Evolutionary conservation across 2,797 vertebrate species (phyloP).

Genomic region (Oophaga sylvatica): DNA sequence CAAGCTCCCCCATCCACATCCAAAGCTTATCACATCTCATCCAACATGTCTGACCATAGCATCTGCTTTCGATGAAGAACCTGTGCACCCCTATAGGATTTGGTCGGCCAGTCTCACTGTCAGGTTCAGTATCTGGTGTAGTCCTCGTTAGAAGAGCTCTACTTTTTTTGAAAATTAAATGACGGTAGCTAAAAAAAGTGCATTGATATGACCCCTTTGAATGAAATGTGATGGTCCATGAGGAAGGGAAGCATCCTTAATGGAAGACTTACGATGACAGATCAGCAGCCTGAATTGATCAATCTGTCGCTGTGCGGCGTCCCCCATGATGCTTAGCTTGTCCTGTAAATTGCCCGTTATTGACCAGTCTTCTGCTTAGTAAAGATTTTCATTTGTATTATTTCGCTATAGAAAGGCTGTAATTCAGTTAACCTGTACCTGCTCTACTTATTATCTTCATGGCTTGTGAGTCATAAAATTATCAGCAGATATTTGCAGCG

Average conservation of each 20-base stretch:
- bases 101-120: too few relatives aligned
- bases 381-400: constrained; percentile 15
- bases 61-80: too few relatives aligned
- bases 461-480: constrained; percentile 45
- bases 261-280: neutral
- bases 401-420: constrained; percentile 20
- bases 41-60: too few relatives aligned
- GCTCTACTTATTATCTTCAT: constrained; percentile 33
- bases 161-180: too few relatives aligned
- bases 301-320: neutral
- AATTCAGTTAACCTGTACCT: constrained; percentile 42
- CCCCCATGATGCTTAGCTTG: constrained; percentile 20
- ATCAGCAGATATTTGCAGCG: constrained; percentile 29
- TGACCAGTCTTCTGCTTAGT: neutral
- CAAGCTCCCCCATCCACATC: too few relatives aligned
- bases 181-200: too few relatives aligned
- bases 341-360: neutral
- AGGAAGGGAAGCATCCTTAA: neutral
- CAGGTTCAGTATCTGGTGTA: neutral
- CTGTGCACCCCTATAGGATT: too few relatives aligned
- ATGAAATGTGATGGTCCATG: neutral
- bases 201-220: too few relatives aligned
- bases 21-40: too few relatives aligned
- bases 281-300: constrained; percentile 5
- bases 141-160: neutral